Evolutionary conservation across 2,113 vertebrate species (phyloP).

Genomic region (Pachyramphus minor): DNA sequence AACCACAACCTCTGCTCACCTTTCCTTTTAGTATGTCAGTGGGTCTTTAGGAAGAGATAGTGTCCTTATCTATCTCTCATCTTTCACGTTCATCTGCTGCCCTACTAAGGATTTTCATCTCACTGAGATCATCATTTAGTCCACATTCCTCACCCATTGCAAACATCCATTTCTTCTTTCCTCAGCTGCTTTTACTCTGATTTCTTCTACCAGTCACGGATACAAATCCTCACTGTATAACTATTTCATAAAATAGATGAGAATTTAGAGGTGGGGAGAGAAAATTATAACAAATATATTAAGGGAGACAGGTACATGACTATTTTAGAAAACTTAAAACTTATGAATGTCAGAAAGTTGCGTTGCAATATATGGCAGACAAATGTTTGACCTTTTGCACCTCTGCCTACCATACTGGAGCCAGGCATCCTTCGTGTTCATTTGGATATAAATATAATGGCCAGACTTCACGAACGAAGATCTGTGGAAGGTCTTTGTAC

Average conservation of each 20-base stretch:
- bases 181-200: not conserved
- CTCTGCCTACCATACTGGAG: not conserved
- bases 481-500: too few species aligned
- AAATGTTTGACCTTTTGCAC: not conserved
- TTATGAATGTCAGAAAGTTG: not conserved
- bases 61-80: not conserved
- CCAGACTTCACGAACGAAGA: too few species aligned
- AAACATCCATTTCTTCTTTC: not conserved
- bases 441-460: too few species aligned
- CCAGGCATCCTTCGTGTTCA: not conserved
- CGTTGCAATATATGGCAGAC: not conserved
- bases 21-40: not conserved
- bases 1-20: not conserved
- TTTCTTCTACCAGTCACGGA: not conserved
- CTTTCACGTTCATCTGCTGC: not conserved
- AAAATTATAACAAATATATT: not conserved
- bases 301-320: not conserved
- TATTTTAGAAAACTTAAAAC: not conserved
- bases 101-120: not conserved
- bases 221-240: not conserved
- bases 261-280: not conserved
- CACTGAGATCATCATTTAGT: not conserved
- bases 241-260: not conserved
- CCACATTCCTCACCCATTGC: not conserved
- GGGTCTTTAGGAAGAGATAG: not conserved